Evolutionary conservation across 1,140 invertebrate species (phyloP).

Genomic region (Zaprionus davidi): DNA sequence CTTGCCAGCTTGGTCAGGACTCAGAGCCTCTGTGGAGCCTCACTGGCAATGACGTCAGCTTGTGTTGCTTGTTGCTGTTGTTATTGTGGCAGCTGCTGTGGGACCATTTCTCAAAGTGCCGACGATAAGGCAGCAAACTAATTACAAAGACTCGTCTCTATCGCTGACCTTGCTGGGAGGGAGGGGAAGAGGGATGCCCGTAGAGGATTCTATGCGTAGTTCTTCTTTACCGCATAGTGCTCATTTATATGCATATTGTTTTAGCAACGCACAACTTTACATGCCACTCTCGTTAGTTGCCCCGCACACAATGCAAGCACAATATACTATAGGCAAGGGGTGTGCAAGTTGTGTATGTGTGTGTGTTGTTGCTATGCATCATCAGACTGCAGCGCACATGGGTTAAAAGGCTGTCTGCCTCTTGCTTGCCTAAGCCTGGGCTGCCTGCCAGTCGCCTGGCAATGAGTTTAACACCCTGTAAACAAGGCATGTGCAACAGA

Average conservation of each 20-base stretch:
- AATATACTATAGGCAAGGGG: background rate
- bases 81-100: background rate
- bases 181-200: background rate
- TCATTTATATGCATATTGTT: slow-evolving; percentile 8
- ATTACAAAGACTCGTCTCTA: slow-evolving; percentile 18
- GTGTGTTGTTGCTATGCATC: slow-evolving; percentile 1
- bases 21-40: background rate
- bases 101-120: slow-evolving; percentile 9
- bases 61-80: background rate
- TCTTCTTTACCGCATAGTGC: background rate
- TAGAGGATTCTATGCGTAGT: background rate
- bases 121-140: slow-evolving; percentile 22
- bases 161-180: slow-evolving; percentile 5
- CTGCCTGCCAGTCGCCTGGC: slow-evolving; percentile 23
- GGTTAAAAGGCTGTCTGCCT: slow-evolving; percentile 7
- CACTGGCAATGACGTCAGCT: slow-evolving; percentile 6
- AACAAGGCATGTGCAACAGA: background rate
- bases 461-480: slow-evolving; percentile 20
- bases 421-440: background rate
- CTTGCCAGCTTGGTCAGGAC: slow-evolving; percentile 18
- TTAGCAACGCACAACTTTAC: slow-evolving; percentile 27
- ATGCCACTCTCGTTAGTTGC: slow-evolving; percentile 28
- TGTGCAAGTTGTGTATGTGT: background rate
- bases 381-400: slow-evolving; percentile 4
- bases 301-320: slow-evolving; percentile 4